These are phyloP conservation scores for Cantharis flavilabris DNA, from an alignment of 2,888 invertebrate genomes.

Conservation along the genomic window DNA sequence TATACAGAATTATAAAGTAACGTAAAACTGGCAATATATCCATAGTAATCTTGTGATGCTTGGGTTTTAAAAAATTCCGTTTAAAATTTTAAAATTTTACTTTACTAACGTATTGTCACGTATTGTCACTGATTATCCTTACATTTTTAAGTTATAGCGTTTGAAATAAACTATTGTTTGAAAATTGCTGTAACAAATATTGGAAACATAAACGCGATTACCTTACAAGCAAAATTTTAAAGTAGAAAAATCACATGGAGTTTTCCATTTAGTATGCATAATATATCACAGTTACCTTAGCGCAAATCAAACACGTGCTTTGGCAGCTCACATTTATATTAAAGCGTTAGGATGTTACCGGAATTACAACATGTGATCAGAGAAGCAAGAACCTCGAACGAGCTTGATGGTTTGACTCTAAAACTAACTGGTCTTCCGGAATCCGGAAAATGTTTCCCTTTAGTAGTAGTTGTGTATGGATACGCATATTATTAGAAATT, in stretches of 20 bases:
- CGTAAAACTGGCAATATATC: too few relatives aligned
- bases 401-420: constrained; percentile 19
- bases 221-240: constrained; percentile 15
- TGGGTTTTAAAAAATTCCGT: too few relatives aligned
- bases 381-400: constrained; percentile 14
- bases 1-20: too few relatives aligned
- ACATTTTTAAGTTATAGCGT: too few relatives aligned
- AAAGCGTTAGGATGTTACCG: constrained; percentile 36
- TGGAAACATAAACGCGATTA: background rate
- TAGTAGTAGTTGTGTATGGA: background rate
- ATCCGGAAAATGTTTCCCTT: constrained; percentile 17
- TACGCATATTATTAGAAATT: constrained; percentile 12
- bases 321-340: constrained; percentile 40
- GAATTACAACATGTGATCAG: constrained; percentile 36
- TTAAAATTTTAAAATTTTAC: too few relatives aligned
- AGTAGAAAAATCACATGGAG: constrained; percentile 26
- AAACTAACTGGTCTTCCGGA: constrained; percentile 22
- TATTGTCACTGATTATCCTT: too few relatives aligned
- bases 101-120: too few relatives aligned
- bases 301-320: constrained; percentile 42
- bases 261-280: constrained; percentile 40
- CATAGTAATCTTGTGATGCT: too few relatives aligned
- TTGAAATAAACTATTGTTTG: too few relatives aligned
- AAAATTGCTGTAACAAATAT: background rate
- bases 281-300: constrained; percentile 36